Evolutionary conservation across 2,888 invertebrate genomes (phyloP), one percentile per base, ranked within the genome.

Genomic region (Cheilosia scutellata): DNA sequence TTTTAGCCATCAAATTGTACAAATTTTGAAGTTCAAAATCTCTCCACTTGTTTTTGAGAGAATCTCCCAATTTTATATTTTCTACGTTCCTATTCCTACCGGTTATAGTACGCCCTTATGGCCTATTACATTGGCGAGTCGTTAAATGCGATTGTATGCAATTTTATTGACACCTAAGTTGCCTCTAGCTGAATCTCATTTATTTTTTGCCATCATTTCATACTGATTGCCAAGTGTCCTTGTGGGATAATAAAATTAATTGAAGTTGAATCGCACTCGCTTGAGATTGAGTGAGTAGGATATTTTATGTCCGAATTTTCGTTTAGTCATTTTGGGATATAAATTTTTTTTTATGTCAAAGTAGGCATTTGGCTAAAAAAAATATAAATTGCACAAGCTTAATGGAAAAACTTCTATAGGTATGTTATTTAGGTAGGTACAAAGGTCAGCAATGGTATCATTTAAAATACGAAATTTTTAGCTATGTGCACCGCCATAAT

Each of bases 221-320:
- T 42, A 31, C 42, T 20, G 68, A 44, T 42, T 42, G 55, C 40
- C 20, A 31, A 70, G 42, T 55, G 57, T 47, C 70, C 70, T 70
- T 57, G 29, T 57, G 70, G 70, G 57, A 25, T n/a, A 47, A 58
- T 70, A 58, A 70, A 70, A 70, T 57, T 47, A 70, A 70, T 70
- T 70, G 57, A 57, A 68, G 40, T 40, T 20, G 20, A 20, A 29
- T 11, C 37, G 33, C 11, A 11, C 9, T 37, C 11, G 37, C 1
- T 37, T 4, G 2, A 4, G 29, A 29, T 29, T 29, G 29, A 29
- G 37, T 11, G 37, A 37, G 11, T 3, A 33, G 7, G 20, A 33
- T 9, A 37, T 37, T 37, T 37, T 37, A 37, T 37, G 37, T 37
- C 2, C 9, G 37, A 11, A 11, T 9, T 37, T 37, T 37, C 37